Evolutionary conservation across 2,888 invertebrate species (phyloP).

Genomic region (Drosophila mettleri): DNA sequence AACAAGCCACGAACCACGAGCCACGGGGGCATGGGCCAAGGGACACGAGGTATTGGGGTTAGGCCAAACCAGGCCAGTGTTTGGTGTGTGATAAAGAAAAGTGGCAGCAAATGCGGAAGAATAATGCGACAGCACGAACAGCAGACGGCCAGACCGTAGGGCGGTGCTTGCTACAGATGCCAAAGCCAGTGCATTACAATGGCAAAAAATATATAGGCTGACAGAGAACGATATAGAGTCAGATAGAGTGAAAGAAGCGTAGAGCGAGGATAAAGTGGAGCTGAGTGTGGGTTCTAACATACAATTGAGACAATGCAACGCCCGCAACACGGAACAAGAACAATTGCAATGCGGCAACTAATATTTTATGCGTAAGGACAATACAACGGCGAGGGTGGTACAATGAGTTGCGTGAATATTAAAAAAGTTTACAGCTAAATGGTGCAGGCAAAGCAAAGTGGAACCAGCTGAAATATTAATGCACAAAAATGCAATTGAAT

Average conservation of each 20-base stretch:
- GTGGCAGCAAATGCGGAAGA: constrained; percentile 80
- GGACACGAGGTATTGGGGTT: constrained; percentile 41
- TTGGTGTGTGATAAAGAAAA: constrained; percentile 73
- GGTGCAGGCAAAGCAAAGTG: neutral
- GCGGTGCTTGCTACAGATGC: constrained; percentile 2
- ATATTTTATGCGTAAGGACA: constrained; percentile 79
- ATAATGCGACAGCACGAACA: constrained; percentile 81
- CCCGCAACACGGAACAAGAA: constrained; percentile 69
- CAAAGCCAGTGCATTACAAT: constrained; percentile 61
- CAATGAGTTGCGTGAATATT: constrained; percentile 8
- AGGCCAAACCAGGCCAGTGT: constrained; percentile 55
- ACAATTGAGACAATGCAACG: constrained; percentile 73
- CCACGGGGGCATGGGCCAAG: constrained; percentile 7
- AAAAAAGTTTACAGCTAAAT: neutral
- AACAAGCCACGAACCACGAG: constrained; percentile 12
- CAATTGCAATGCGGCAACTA: constrained; percentile 78
- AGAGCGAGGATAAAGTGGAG: neutral
- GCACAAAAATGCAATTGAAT: neutral
- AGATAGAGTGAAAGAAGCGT: neutral
- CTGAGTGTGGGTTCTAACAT: constrained; percentile 12
- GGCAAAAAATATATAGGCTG: constrained; percentile 70
- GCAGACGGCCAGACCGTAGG: constrained; percentile 38
- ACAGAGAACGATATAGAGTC: constrained; percentile 23
- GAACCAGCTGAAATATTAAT: neutral
- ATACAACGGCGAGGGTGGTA: constrained; percentile 46